Evolutionary conservation across 2,888 invertebrate genomes (phyloP), one percentile per base, ranked within the genome.

Genomic region (Pantelozetes paolii): DNA sequence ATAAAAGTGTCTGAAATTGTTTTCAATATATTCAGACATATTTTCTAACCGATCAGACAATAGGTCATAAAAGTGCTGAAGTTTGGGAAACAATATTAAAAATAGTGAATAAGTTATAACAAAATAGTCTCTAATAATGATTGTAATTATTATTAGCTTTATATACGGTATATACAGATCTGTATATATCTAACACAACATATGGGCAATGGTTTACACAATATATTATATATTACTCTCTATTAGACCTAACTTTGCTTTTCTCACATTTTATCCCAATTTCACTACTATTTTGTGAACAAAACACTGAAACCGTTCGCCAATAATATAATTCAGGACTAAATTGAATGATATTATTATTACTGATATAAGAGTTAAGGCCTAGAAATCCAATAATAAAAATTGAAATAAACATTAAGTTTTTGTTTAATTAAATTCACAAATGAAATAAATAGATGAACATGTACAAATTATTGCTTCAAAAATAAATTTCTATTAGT

Each of bases 391-490:
- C 64, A 64, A 64, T 64, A 64, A 64, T 64, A 64, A 64, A 30
- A 64, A 64, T 64, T 64, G 64, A 64, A 64, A 64, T 64, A 64
- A 64, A 36, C 64, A 36, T 64, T 36, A 36, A 64, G 64, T 64
- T 64, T 64, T 64, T 64, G 64, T 64, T 64, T 64, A 64, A 64
- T 64, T 64, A 64, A 64, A 64, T 64, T 64, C 30, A 23, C 30
- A 32, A 59, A 32, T 59, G 30, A 59, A 36, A 36, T 36, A 9
- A 36, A 36, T 8, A 5, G 36, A 36, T 8, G 9, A 36, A 36
- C 9, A 36, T n/a, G n/a, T n/a, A n/a, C n/a, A n/a, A n/a, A n/a
- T 36, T 36, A 8, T 36, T 9, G 36, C 36, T 5, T 36, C 36
- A 36, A 36, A 36, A 36, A 36, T 36, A 36, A 8, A 8, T 36